A percentile compares a stretch with the other conserved stretches of the same genome.
Evolutionary conservation across 2,113 vertebrate species (phyloP).

Genomic region (Brevimyrus niger): DNA sequence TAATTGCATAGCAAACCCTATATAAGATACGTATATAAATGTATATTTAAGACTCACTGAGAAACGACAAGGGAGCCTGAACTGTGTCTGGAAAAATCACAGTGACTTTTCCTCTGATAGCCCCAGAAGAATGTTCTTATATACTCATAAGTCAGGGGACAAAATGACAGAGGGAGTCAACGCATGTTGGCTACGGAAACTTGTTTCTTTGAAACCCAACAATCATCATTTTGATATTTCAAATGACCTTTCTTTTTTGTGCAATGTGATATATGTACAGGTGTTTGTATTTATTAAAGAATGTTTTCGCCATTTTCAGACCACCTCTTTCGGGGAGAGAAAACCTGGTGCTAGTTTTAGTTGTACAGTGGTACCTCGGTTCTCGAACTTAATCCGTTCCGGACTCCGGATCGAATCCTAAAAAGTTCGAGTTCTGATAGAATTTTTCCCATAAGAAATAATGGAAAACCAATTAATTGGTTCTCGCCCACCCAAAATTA

Average conservation of each 20-base stretch:
- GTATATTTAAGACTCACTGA: neutral
- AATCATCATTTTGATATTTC: neutral
- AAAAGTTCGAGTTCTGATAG: too few relatives aligned
- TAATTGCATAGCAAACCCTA: neutral
- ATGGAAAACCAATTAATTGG: too few relatives aligned
- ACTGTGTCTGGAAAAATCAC: neutral
- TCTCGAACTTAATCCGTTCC: too few relatives aligned
- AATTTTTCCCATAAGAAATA: too few relatives aligned
- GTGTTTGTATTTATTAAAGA: neutral
- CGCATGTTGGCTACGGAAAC: neutral
- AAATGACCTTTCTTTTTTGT: neutral
- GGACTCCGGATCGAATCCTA: too few relatives aligned
- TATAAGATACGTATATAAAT: neutral
- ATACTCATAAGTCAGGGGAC: neutral
- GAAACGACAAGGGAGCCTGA: neutral
- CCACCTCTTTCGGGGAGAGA: neutral
- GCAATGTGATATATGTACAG: neutral
- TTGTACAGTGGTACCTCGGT: too few relatives aligned
- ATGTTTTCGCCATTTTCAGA: neutral
- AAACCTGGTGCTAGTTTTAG: neutral
- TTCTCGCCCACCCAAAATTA: too few relatives aligned
- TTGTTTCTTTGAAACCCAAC: neutral
- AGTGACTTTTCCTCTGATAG: neutral
- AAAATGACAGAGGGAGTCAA: neutral
- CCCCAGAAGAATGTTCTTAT: neutral